These are phyloP conservation scores for Melanargia galathea DNA, from an alignment of 2,888 invertebrate species.

Conservation along the genomic window DNA sequence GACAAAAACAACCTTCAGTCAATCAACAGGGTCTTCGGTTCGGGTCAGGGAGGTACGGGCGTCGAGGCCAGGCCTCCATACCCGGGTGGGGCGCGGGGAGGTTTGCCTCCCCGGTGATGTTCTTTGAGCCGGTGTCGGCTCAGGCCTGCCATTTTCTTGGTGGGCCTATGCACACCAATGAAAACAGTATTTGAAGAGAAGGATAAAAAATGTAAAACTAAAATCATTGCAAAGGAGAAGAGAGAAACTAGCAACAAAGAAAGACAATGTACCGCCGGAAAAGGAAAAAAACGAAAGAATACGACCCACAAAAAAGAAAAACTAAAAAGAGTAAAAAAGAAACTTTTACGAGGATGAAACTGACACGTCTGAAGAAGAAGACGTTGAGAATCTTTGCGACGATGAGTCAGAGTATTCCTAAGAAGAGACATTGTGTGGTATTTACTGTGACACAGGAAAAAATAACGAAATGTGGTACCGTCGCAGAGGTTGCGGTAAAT, in stretches of 20 bases:
- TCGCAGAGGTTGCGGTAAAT: slow-evolving; percentile 39
- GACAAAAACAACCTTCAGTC: slow-evolving; percentile 12
- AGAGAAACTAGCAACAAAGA: slow-evolving; percentile 1
- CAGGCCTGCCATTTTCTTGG: too few relatives aligned
- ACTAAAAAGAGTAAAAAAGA: slow-evolving; percentile 37
- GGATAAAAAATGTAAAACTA: slow-evolving; percentile 12
- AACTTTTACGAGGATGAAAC: slow-evolving; percentile 37
- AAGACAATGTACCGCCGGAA: not conserved
- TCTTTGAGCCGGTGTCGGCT: too few relatives aligned
- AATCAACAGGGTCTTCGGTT: too few relatives aligned
- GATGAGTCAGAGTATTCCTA: slow-evolving; percentile 42
- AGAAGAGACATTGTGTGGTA: slow-evolving; percentile 36
- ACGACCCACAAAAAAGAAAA: slow-evolving; percentile 21
- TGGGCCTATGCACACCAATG: slow-evolving; percentile 21
- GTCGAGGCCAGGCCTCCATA: too few relatives aligned
- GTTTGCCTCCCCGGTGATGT: too few relatives aligned
- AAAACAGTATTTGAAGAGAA: slow-evolving; percentile 24
- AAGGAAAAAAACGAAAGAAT: slow-evolving; percentile 1
- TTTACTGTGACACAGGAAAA: slow-evolving; percentile 40
- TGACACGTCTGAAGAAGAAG: slow-evolving; percentile 26
- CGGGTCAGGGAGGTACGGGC: too few relatives aligned
- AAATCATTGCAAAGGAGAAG: not conserved
- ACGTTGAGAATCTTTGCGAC: slow-evolving; percentile 34
- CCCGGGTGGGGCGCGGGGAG: too few relatives aligned
- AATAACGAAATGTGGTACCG: slow-evolving; percentile 29